A percentile compares a stretch with the other conserved stretches of the same genome.
phyloP scores from a whole-genome alignment of 2,797 vertebrate genomes.

The Lemur catta region DNA sequence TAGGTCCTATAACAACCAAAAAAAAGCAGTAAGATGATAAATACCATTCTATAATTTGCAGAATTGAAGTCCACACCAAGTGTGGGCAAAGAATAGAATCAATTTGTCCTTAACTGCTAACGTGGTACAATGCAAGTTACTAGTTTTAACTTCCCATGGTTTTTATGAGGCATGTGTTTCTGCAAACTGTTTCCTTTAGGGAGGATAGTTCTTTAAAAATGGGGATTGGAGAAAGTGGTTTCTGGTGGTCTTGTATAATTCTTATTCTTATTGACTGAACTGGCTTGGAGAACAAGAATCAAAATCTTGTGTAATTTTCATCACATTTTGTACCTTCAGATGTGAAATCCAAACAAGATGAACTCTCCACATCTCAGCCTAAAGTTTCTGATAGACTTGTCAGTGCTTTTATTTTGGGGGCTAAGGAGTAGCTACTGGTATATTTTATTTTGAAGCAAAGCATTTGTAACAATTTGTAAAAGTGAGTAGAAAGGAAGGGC shows the following conservation, averaged over 20 bases:
- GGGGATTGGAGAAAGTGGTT: neutral
- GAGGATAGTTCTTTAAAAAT: neutral
- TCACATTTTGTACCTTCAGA: neutral
- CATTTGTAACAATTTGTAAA: neutral
- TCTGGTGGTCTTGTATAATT: neutral
- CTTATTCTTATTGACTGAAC: neutral
- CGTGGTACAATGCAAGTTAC: neutral
- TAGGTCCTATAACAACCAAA: neutral
- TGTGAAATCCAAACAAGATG: slow-evolving; percentile 34
- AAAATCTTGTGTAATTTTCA: neutral
- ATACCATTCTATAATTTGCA: neutral
- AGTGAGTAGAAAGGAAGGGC: neutral
- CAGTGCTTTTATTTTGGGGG: neutral
- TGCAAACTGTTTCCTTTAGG: neutral
- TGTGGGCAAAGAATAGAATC: neutral
- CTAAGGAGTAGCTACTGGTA: neutral
- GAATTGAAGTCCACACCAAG: neutral
- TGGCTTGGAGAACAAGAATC: slow-evolving; percentile 15
- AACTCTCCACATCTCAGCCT: neutral
- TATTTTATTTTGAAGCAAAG: neutral
- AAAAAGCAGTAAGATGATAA: neutral
- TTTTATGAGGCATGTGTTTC: neutral
- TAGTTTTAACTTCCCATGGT: neutral
- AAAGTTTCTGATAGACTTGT: neutral
- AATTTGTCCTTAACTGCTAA: neutral